Base-by-base conservation (phyloP, 1,140 invertebrate genomes). In the Dreissena rostriformis region DNA sequence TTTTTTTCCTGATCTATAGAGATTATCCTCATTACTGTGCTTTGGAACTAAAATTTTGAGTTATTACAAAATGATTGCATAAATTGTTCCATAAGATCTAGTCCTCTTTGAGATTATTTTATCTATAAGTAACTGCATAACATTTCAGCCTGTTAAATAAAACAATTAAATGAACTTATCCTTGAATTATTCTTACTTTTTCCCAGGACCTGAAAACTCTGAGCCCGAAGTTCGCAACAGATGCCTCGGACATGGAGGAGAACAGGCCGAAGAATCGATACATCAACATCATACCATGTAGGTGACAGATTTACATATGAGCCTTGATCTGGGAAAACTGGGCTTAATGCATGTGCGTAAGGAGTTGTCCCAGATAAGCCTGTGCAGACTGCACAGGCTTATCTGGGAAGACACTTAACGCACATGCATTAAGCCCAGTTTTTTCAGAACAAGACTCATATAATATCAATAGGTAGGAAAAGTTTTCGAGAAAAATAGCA, bases 201-300 rank as follows among this genome's bases (percentile, higher is more conserved):
- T 49, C 72, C 26, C 15, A 81, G 79, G 79, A 81, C 14, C 29
- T 81, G 67, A 99, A 98, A 92, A 96, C 97, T 90, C 96, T 99
- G 19, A 98, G 98, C 14, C 94, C 97, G 6, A 98, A 98, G 88
- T 97, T 98, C 91, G 95, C 96, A 61, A 95, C 94, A 80, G 96
- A 96, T 52, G 98, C 98, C 53, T 98, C 98, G 0, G 98, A 99
- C 94, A 94, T 99, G 77, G 97, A 98, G 12, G 97, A 97, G 82
- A 99, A 99, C 94, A 95, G 98, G 72, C 97, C 98, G 0, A 99
- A 99, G 94, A 99, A 99, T 95, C 95, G 98, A 17, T 99, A 99
- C 93, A 99, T 98, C 29, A 99, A 99, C 94, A 99, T 99, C 93
- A 95, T 99, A 84, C 98, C 98, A 0, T 99, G 99, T 88, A 88